phyloP scores from a whole-genome alignment of 2,888 invertebrate species.

The Bombylius major region DNA sequence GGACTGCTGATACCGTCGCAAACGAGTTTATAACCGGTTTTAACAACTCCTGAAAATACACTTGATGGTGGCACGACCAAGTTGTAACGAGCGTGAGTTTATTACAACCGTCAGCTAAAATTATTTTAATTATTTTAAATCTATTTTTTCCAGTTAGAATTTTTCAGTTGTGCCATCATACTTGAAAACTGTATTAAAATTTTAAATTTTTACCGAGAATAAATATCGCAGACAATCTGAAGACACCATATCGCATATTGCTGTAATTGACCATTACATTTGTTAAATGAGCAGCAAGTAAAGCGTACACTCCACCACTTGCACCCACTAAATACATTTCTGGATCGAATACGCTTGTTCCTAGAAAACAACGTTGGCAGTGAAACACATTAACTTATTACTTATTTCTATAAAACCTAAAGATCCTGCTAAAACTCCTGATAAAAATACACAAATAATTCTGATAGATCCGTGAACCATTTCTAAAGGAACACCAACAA shows the following conservation, averaged over 20 bases:
- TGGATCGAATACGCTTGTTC: constrained; percentile 86
- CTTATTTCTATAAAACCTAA: constrained; percentile 24
- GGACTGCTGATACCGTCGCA: no score
- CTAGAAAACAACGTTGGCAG: constrained; percentile 32
- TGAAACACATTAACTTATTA: no score
- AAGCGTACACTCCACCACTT: constrained; percentile 93
- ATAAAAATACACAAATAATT: constrained; percentile 78
- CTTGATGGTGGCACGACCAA: no score
- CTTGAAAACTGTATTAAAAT: no score
- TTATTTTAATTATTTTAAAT: no score
- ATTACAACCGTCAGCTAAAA: no score
- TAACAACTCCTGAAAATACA: no score
- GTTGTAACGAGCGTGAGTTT: no score
- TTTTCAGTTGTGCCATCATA: no score
- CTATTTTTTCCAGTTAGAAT: no score
- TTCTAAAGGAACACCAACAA: constrained; percentile 87
- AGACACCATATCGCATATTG: constrained; percentile 87
- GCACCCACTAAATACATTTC: constrained; percentile 93
- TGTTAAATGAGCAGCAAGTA: constrained; percentile 89
- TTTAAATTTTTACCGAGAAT: constrained; percentile 57
- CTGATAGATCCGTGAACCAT: constrained; percentile 90
- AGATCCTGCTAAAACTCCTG: constrained; percentile 81
- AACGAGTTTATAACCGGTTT: no score
- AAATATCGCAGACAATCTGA: constrained; percentile 78
- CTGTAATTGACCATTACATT: constrained; percentile 91